phyloP scores from a whole-genome alignment of 2,797 vertebrate species.

The Hemibagrus guttatus region DNA sequence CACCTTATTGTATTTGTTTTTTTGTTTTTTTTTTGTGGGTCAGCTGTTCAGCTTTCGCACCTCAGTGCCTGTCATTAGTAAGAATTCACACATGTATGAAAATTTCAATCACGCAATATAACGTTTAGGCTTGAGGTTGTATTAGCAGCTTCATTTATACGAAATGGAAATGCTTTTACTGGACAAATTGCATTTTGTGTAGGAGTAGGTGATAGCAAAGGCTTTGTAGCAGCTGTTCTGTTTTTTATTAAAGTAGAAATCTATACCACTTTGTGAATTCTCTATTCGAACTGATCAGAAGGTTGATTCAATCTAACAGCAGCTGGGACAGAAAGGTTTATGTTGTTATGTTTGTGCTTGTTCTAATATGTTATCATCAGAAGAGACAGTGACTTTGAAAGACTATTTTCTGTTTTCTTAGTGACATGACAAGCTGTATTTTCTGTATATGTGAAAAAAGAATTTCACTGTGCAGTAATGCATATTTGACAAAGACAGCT shows the following conservation, averaged over 20 bases:
- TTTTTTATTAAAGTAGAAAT: neutral
- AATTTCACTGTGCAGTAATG: too few species aligned
- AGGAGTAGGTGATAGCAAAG: neutral
- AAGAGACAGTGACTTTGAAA: too few species aligned
- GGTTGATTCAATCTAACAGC: neutral
- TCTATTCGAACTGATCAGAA: neutral
- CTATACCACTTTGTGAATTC: neutral
- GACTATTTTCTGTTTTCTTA: too few species aligned
- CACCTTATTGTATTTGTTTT: neutral
- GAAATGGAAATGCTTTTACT: neutral
- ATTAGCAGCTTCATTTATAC: neutral
- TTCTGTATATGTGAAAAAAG: too few species aligned
- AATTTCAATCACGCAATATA: neutral
- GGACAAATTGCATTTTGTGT: neutral
- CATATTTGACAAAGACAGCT: too few species aligned
- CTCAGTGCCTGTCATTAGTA: neutral
- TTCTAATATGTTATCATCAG: neutral
- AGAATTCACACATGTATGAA: neutral
- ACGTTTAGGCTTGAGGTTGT: neutral
- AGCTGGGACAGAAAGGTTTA: neutral
- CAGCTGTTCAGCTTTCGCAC: neutral
- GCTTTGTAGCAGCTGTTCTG: neutral
- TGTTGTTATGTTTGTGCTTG: neutral
- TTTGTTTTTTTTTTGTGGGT: neutral
- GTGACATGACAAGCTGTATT: too few species aligned